Base-by-base conservation (phyloP, 2,113 vertebrate species). In the Physeter macrocephalus region DNA sequence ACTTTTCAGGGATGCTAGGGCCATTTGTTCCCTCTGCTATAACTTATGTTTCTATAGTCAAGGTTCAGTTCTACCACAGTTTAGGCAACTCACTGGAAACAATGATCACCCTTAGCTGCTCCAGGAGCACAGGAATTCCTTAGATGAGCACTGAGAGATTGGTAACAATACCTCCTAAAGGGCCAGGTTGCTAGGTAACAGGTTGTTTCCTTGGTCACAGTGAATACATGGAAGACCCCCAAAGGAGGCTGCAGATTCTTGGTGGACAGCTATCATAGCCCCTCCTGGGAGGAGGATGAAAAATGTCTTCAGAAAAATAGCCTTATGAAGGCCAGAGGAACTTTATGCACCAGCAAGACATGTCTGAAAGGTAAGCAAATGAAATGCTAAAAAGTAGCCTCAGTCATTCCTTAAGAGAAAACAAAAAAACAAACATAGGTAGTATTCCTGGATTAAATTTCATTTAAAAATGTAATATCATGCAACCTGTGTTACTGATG, bases 331-430 rank as follows among this genome's bases (percentile, higher is more conserved):
- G 91, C 85, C 90, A 98, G 94, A 98, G 98, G 97, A 95, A 97
- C 17, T 97, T 6, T 52, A 27, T 54, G 89, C 86, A 96, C 52
- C 94, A 66, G 84, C 97, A 97, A 99, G 99, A 99, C 99, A 99
- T 99, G 99, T 99, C 99, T 62, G 98, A 99, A 99, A 99, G 99
- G 99, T 99, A 99, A 98, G 99, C 95, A 94, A 84, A 96, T 21
- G 91, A 97, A 97, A 98, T 95, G 61, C 59, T 93, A 93, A 1
- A 98, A 97, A 88, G 94, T 57, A 93, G 72, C 64, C 67, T 97
- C 96, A 87, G 74, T 93, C 96, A 82, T 97, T 97, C 61, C 95
- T 98, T 78, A 97, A 97, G 90, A 96, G 81, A 97, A 94, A 97
- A 94, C 96, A 97, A 96, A 97, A 29, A 72, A 92, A 64, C 6